These are phyloP conservation scores for Epiblema foenella DNA, from an alignment of 2,888 invertebrate genomes.

Conservation along the genomic window DNA sequence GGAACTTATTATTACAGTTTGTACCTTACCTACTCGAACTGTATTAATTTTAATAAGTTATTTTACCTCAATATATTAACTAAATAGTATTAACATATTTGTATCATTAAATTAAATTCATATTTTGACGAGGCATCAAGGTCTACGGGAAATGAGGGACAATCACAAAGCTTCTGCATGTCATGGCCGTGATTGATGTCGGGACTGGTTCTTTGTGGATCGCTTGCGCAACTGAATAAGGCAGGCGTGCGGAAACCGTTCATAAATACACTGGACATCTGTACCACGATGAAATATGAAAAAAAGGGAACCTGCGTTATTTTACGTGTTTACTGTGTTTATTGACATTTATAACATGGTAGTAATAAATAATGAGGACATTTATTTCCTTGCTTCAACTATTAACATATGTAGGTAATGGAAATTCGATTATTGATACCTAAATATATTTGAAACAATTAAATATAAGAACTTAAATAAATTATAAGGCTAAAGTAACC, in stretches of 20 bases:
- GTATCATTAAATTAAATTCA: slow-evolving; percentile 26
- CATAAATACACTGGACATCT: slow-evolving; percentile 27
- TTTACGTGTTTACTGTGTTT: too few species aligned
- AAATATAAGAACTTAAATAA: too few species aligned
- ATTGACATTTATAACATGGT: too few species aligned
- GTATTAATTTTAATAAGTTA: not conserved
- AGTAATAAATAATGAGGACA: too few species aligned
- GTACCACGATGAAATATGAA: slow-evolving; percentile 6
- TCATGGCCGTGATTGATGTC: slow-evolving; percentile 78
- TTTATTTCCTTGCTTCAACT: too few species aligned
- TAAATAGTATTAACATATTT: slow-evolving; percentile 1
- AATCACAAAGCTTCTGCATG: slow-evolving; percentile 70
- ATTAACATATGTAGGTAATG: too few species aligned
- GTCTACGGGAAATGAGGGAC: slow-evolving; percentile 62
- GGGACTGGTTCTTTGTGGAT: slow-evolving; percentile 60
- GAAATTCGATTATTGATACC: too few species aligned
- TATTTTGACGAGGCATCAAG: slow-evolving; percentile 62
- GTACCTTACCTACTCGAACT: not conserved
- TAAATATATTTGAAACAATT: too few species aligned
- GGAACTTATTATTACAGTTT: too few species aligned
- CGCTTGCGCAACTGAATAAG: slow-evolving; percentile 65
- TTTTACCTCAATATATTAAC: too few species aligned
- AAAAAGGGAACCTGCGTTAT: not conserved
- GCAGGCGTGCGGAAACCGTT: slow-evolving; percentile 42
- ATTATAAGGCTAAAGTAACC: too few species aligned